phyloP scores from a whole-genome alignment of 2,888 invertebrate species.

The Laothoe populi region DNA sequence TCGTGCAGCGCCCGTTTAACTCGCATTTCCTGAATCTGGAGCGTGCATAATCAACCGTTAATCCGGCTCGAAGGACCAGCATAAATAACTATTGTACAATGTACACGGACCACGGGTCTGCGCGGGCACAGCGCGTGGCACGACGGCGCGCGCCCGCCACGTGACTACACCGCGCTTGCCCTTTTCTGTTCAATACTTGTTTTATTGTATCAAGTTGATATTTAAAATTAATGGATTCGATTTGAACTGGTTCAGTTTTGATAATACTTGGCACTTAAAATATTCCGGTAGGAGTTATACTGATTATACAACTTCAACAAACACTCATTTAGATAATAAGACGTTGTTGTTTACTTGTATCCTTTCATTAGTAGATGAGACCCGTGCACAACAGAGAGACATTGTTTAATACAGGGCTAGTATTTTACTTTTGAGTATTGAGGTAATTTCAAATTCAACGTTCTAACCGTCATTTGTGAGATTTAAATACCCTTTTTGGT shows the following conservation, averaged over 20 bases:
- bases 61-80: slow-evolving; percentile 72
- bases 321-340: no score
- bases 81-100: slow-evolving; percentile 51
- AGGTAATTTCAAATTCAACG: no score
- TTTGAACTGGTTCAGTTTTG: not conserved
- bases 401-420: no score
- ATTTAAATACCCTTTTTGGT: not conserved
- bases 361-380: no score
- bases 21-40: slow-evolving; percentile 77
- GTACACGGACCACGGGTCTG: slow-evolving; percentile 39
- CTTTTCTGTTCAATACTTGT: slow-evolving; percentile 68
- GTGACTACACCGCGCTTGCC: slow-evolving; percentile 74
- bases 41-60: slow-evolving; percentile 82
- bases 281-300: not conserved
- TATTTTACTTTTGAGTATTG: no score
- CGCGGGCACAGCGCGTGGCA: slow-evolving; percentile 72
- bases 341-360: no score
- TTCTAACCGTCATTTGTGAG: not conserved
- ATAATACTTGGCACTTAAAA: not conserved
- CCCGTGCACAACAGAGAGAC: no score
- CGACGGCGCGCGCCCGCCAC: slow-evolving; percentile 74
- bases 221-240: not conserved
- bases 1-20: slow-evolving; percentile 65
- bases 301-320: not conserved
- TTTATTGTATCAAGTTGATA: slow-evolving; percentile 3